Evolutionary conservation across 2,888 invertebrate species (phyloP).

Genomic region (Tillus elongatus): DNA sequence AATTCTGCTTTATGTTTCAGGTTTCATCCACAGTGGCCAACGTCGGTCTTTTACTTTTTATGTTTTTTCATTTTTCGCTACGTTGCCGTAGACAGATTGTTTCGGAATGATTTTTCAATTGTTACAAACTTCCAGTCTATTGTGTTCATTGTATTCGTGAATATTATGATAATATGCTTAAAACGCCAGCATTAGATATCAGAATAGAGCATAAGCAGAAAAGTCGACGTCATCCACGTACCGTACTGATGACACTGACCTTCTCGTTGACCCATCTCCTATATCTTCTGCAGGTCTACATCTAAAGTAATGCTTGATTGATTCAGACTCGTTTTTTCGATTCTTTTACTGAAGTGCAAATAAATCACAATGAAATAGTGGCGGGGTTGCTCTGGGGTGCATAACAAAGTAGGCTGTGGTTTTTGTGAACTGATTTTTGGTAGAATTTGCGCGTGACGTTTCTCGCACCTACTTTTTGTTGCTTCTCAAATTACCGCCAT

Average conservation of each 20-base stretch:
- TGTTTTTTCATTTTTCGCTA: no score
- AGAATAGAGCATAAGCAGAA: no score
- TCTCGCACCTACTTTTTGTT: conserved; percentile 22
- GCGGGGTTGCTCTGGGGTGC: conserved; percentile 38
- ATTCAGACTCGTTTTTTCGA: conserved; percentile 44
- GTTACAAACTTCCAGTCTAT: no score
- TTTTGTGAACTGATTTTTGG: conserved; percentile 39
- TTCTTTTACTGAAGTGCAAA: conserved; percentile 43
- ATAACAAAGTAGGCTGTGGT: conserved; percentile 41
- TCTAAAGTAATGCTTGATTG: conserved; percentile 44
- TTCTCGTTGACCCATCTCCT: conserved; percentile 37
- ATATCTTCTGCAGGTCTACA: conserved; percentile 42
- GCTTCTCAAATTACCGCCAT: conserved; percentile 19
- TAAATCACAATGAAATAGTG: conserved; percentile 45
- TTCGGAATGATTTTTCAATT: no score
- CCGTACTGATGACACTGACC: conserved; percentile 28
- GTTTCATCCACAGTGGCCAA: no score
- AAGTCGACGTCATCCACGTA: no score
- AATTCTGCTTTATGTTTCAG: no score
- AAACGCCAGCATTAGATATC: no score
- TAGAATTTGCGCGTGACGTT: conserved; percentile 19
- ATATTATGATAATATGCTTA: no score
- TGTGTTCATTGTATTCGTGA: no score
- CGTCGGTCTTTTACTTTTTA: no score
- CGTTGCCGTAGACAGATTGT: no score